Conservation (phyloP, 2,113 vertebrate species). For the Toxostoma redivivum region DNA sequence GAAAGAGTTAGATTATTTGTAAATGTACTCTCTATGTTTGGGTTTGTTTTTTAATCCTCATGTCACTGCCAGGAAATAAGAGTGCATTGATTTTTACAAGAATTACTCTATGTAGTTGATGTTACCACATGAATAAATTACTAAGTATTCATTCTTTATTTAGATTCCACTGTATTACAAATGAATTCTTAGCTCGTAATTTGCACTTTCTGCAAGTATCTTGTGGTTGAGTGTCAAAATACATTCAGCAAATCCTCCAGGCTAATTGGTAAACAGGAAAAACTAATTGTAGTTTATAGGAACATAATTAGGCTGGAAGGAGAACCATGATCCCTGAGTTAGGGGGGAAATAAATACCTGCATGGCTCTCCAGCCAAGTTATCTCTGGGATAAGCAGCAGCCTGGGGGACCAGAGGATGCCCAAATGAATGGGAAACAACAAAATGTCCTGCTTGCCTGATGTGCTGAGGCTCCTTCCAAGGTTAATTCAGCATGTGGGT, state of each 20-base stretch:
- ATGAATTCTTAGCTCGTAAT: conserved; percentile 49
- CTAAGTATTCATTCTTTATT: conserved; percentile 9
- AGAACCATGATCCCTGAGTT: background rate
- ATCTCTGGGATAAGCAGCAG: background rate
- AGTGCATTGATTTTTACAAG: conserved; percentile 19
- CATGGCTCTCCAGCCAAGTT: background rate
- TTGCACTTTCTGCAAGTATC: conserved; percentile 45
- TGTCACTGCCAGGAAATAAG: conserved; percentile 25
- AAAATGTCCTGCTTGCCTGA: background rate
- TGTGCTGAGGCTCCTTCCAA: background rate
- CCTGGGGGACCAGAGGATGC: background rate
- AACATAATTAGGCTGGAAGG: background rate
- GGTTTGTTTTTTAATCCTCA: background rate
- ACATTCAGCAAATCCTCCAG: conserved; percentile 40
- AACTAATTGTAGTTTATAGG: conserved; percentile 30
- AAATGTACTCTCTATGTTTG: background rate
- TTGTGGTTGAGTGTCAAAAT: conserved; percentile 40
- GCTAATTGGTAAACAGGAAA: conserved; percentile 60
- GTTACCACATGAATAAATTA: conserved; percentile 35
- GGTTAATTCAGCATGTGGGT: background rate
- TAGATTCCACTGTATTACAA: conserved; percentile 12
- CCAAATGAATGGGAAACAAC: background rate
- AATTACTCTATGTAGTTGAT: conserved; percentile 13
- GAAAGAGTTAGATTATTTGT: background rate
- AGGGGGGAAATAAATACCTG: background rate